Evolutionary conservation across 2,888 invertebrate genomes (phyloP).

Genomic region (Sicus ferrugineus): DNA sequence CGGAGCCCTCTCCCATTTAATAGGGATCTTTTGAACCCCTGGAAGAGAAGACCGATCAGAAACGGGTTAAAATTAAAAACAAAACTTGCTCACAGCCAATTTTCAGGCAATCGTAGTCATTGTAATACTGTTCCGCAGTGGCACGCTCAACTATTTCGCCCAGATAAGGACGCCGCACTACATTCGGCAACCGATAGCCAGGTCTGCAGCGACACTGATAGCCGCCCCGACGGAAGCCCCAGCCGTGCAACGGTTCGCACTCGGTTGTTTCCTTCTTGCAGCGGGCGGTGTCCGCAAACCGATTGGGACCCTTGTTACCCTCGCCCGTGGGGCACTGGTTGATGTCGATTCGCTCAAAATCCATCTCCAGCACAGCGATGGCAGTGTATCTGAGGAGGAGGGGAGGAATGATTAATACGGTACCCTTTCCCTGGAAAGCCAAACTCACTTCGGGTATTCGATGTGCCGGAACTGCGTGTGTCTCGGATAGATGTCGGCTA

Average conservation of each 20-base stretch:
- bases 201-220: slow-evolving; percentile 94
- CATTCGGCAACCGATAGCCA: slow-evolving; percentile 84
- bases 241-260: slow-evolving; percentile 96
- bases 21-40: slow-evolving; percentile 89
- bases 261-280: slow-evolving; percentile 92
- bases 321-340: slow-evolving; percentile 93
- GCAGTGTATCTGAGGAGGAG: slow-evolving; percentile 76
- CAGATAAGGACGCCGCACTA: slow-evolving; percentile 87
- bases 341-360: slow-evolving; percentile 95
- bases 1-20: slow-evolving; percentile 80
- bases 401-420: not conserved
- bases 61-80: not conserved
- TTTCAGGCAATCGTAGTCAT: slow-evolving; percentile 87
- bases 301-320: slow-evolving; percentile 88
- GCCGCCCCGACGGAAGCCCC: slow-evolving; percentile 94
- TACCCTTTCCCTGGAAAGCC: not conserved
- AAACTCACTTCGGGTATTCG: slow-evolving; percentile 88
- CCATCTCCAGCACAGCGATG: slow-evolving; percentile 91
- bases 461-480: slow-evolving; percentile 92
- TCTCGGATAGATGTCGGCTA: slow-evolving; percentile 93
- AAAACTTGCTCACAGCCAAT: slow-evolving; percentile 80
- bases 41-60: slow-evolving; percentile 27
- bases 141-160: slow-evolving; percentile 95
- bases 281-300: slow-evolving; percentile 86
- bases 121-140: slow-evolving; percentile 90